Evolutionary conservation across 2,113 vertebrate species (phyloP), one percentile per base, ranked within the genome.

Genomic region (Lepus americanus): DNA sequence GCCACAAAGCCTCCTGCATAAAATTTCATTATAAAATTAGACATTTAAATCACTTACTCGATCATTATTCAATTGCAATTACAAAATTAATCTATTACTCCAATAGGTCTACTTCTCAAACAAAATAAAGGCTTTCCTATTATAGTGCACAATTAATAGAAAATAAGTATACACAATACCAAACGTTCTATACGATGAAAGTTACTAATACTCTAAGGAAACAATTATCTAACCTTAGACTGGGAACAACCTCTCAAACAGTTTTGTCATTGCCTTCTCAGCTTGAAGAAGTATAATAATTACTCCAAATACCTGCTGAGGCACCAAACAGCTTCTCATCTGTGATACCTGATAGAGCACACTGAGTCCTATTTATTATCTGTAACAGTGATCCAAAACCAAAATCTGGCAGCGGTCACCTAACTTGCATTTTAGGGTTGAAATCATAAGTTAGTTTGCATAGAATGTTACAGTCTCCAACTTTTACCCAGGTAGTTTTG

Each of bases 221-320:
- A 80, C 1, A 94, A 91, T 86, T 81, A 80, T 90, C 77, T 96
- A 49, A 92, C 25, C 61, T 94, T 33, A 91, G 33, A 90, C n/a
- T 85, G 2, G n/a, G n/a, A 97, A 69, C 11, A 77, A 88, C 67
- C 36, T 90, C 78, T 87, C 31, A 83, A 80, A 81, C 27, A 89
- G 76, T 94, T 87, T 72, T 88, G 10, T 49, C 88, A 72, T 81
- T 90, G 31, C 55, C 31, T 84, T 81, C 29, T 69, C 29, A 59
- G 77, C 72, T 88, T 96, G 67, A 91, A 88, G 25, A 90, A 93
- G 36, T 66, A 23, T 91, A 95, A 95, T 94, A 91, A 94, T 93
- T 90, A 97, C 31, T 61, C 80, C 13, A 70, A 77, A 72, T 78
- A 76, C 69, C 66, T 67, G 29, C 77, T 80, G 79, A 81, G 87